Evolutionary conservation across 2,113 vertebrate genomes (phyloP).

Genomic region (Rissa tridactyla): DNA sequence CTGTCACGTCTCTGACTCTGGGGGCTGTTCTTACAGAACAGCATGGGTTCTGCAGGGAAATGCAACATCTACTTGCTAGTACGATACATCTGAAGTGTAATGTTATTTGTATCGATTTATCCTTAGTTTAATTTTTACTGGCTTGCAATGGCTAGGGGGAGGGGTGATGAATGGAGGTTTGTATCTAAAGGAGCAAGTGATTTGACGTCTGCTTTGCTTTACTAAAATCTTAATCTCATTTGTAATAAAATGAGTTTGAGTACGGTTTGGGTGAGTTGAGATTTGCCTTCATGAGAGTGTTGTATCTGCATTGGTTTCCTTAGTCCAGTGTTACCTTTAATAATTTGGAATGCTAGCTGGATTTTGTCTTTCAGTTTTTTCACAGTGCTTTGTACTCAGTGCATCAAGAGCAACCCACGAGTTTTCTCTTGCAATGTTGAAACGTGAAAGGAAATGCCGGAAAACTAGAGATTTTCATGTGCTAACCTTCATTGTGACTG

Average conservation of each 20-base stretch:
- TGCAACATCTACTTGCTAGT: accelerated
- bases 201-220: not conserved
- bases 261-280: not conserved
- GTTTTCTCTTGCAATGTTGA: not conserved
- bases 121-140: not conserved
- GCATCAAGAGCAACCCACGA: not conserved
- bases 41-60: not conserved
- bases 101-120: accelerated
- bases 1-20: not conserved
- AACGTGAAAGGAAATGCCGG: not conserved
- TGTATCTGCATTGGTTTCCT: not conserved
- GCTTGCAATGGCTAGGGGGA: not conserved
- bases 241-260: not conserved
- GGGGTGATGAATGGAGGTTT: not conserved
- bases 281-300: not conserved
- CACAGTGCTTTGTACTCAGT: not conserved
- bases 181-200: not conserved
- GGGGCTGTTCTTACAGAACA: not conserved
- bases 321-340: not conserved
- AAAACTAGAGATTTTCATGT: not conserved
- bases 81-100: not conserved
- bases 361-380: not conserved
- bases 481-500: not conserved
- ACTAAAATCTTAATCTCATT: not conserved
- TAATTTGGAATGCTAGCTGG: not conserved